These are phyloP conservation scores for Neodon shergylaensis DNA, from an alignment of 2,113 vertebrate genomes.

Conservation along the genomic window DNA sequence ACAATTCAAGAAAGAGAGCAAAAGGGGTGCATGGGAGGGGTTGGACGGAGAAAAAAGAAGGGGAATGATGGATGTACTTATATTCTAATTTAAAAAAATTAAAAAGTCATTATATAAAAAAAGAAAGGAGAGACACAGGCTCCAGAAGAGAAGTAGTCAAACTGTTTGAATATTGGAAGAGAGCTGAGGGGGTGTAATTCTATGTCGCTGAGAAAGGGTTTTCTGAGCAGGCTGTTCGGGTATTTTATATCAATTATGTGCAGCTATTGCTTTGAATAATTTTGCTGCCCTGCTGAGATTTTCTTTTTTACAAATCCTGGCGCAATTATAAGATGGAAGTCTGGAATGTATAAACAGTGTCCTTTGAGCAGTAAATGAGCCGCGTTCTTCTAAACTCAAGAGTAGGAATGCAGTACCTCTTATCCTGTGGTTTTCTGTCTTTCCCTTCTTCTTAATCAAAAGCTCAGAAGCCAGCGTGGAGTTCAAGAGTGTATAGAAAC, in stretches of 20 bases:
- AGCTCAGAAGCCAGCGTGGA: conserved; percentile 50
- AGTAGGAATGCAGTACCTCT: conserved; percentile 78
- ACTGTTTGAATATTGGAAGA: conserved; percentile 61
- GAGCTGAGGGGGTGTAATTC: conserved; percentile 60
- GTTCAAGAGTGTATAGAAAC: conserved; percentile 52
- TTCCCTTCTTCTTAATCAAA: conserved; percentile 69
- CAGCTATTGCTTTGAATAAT: conserved; percentile 80
- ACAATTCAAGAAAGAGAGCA: background rate
- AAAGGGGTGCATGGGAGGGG: background rate
- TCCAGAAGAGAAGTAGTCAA: conserved; percentile 43
- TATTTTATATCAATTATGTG: conserved; percentile 76
- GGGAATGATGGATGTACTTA: background rate
- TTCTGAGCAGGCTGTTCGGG: conserved; percentile 65
- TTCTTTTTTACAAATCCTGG: conserved; percentile 80
- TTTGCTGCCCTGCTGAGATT: conserved; percentile 78
- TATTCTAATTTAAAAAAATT: background rate
- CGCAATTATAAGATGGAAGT: conserved; percentile 81
- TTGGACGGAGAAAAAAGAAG: background rate
- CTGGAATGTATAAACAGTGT: conserved; percentile 81
- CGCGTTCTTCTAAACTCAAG: conserved; percentile 78
- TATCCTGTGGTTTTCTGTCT: conserved; percentile 77
- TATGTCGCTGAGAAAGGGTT: conserved; percentile 54
- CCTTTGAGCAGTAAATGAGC: conserved; percentile 82
- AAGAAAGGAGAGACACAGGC: background rate
- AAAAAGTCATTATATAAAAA: background rate